Conservation (phyloP, 1,140 invertebrate genomes). For the Matsumurasca onukii region DNA sequence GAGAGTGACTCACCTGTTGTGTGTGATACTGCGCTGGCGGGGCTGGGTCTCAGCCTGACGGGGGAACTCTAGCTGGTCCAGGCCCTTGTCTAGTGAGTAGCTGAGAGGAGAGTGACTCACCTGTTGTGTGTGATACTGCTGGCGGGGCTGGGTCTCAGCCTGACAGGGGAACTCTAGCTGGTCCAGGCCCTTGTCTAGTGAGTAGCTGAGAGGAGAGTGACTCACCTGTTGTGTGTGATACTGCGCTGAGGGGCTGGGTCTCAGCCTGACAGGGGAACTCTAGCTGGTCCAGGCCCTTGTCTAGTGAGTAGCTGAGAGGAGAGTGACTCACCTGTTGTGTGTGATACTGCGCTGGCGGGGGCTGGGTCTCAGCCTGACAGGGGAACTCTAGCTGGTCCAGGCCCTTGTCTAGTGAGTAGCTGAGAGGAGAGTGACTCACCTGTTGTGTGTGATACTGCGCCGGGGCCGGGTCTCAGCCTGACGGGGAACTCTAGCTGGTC, state of each 20-base stretch:
- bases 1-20: constrained; percentile 1
- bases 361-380: constrained; percentile 28
- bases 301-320: constrained; percentile 52
- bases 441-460: constrained; percentile 5
- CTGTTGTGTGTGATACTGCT: constrained; percentile 6
- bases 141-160: not conserved
- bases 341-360: not conserved
- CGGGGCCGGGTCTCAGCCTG: not conserved
- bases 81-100: constrained; percentile 54
- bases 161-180: not conserved
- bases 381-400: constrained; percentile 48
- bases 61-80: constrained; percentile 42
- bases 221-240: constrained; percentile 2
- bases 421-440: constrained; percentile 39
- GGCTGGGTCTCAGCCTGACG: no score
- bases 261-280: not conserved
- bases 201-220: constrained; percentile 49
- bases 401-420: constrained; percentile 55
- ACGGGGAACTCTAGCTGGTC: constrained; percentile 52
- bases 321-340: constrained; percentile 5
- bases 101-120: constrained; percentile 43
- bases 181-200: constrained; percentile 54
- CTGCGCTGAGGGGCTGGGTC: not conserved
- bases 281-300: constrained; percentile 50
- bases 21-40: not conserved